A percentile compares a stretch with the other conserved stretches of the same genome.
phyloP scores from a whole-genome alignment of 2,888 invertebrate species.

The Abrostola triplasia region DNA sequence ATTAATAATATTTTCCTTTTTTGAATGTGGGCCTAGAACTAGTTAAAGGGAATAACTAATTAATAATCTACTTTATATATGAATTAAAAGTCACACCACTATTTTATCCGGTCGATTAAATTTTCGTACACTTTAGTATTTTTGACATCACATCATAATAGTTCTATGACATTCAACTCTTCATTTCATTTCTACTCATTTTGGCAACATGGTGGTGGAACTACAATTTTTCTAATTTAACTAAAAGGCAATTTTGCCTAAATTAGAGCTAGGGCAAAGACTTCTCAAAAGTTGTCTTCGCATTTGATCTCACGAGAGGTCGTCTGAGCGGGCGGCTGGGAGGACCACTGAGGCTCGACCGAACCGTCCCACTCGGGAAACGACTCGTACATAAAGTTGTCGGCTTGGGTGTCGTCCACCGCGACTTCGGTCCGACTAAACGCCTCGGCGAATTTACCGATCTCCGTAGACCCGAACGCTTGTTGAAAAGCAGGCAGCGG shows the following conservation, averaged over 20 bases:
- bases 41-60: slow-evolving; percentile 78
- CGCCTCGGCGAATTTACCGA: slow-evolving; percentile 94
- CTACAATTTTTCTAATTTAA: slow-evolving; percentile 83
- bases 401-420: slow-evolving; percentile 74
- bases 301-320: slow-evolving; percentile 82
- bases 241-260: slow-evolving; percentile 79
- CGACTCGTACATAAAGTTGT: slow-evolving; percentile 79
- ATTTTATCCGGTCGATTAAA: slow-evolving; percentile 73
- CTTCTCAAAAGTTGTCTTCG: slow-evolving; percentile 81
- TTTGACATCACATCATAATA: slow-evolving; percentile 83
- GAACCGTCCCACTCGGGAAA: slow-evolving; percentile 82
- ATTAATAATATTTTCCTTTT: slow-evolving; percentile 70
- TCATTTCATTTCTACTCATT: slow-evolving; percentile 80
- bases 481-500: slow-evolving; percentile 95
- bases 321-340: slow-evolving; percentile 75
- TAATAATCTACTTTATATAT: slow-evolving; percentile 73
- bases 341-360: slow-evolving; percentile 78
- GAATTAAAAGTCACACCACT: slow-evolving; percentile 85
- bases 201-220: slow-evolving; percentile 88
- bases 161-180: slow-evolving; percentile 78
- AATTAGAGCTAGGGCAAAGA: slow-evolving; percentile 76
- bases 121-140: slow-evolving; percentile 79
- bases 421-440: slow-evolving; percentile 89
- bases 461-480: slow-evolving; percentile 95
- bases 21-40: slow-evolving; percentile 81